Conservation (phyloP, 2,113 vertebrate species). For the Nanger granti region DNA sequence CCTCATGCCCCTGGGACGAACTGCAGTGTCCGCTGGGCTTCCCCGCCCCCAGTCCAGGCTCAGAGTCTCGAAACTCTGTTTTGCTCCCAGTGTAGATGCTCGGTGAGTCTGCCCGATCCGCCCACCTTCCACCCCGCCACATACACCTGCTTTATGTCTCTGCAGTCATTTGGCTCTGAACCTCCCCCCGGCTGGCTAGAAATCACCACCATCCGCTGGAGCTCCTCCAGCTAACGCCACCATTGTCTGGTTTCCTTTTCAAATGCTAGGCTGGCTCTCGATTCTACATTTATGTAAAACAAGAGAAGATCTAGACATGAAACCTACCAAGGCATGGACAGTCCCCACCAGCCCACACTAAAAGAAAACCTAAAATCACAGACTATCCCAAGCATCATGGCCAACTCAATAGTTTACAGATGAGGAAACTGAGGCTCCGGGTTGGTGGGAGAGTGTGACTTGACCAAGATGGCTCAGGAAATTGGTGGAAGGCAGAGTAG, state of each 20-base stretch:
- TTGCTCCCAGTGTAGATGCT: not conserved
- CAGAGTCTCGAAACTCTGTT: not conserved
- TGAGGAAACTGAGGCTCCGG: not conserved
- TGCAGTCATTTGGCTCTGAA: conserved; percentile 42
- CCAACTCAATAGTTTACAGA: not conserved
- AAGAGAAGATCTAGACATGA: not conserved
- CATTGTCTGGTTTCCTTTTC: conserved; percentile 11
- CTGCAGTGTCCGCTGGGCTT: not conserved
- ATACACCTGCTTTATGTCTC: conserved; percentile 10
- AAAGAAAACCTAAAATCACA: not conserved
- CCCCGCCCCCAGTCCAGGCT: not conserved
- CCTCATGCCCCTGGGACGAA: not conserved
- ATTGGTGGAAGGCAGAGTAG: not conserved
- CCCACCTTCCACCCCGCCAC: not conserved
- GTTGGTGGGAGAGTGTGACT: not conserved
- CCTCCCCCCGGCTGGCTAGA: not conserved
- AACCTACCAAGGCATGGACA: not conserved
- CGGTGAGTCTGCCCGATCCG: not conserved
- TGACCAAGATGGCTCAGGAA: not conserved
- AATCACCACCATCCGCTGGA: not conserved
- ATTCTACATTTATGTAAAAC: not conserved
- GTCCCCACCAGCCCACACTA: not conserved
- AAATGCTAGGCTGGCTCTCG: not conserved
- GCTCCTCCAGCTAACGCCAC: not conserved
- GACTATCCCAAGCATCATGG: not conserved